Evolutionary conservation across 2,797 vertebrate species (phyloP), one percentile per base, ranked within the genome.

Genomic region (Aselliscus stoliczkanus): DNA sequence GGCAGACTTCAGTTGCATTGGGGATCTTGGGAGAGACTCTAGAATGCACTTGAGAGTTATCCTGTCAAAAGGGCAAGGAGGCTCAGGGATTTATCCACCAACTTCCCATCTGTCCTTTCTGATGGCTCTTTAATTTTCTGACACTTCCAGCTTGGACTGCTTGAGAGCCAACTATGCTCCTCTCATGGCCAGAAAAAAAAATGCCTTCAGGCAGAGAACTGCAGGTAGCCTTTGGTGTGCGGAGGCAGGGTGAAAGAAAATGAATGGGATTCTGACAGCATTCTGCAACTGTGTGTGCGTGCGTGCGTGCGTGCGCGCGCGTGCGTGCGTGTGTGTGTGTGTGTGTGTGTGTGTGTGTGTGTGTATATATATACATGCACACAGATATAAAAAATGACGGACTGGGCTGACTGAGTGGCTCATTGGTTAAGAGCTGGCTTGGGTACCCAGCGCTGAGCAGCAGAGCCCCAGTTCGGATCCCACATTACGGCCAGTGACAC

Each of bases 291-390:
- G 12, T 5, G 6, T 25, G 34, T 2, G 1, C 17, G 29, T 4
- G 13, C 8, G 7, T 47, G 29, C 73, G 20, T 47, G 27, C 65
- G 11, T 5, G 9, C 18, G 34, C 1, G 1, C 15, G 29, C 3
- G 13, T 11, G 7, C 37, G 29, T 80, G 20, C 2, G 9, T 31
- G 50, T 3, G 2, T 9, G 6, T 7, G 18, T 14, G 18, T 12
- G 29, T 23, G 27, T 0, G 12, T 6, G 37, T 4, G 5, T 0
- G 9, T 5, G 27, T n/a, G n/a, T n/a, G n/a, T n/a, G n/a, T n/a
- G n/a, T n/a, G n/a, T n/a, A n/a, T n/a, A n/a, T n/a, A n/a, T 21
- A 62, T 27, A 31, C 29, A 31, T 15, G 29, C 60, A 62, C 42
- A 6, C 4, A 79, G 47, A 25, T 20, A 56, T 2, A 80, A 12